Percentiles rank a stretch among this genome's conserved stretches.
These are phyloP conservation scores for Pyxicephalus adspersus DNA, from an alignment of 2,113 vertebrate genomes.

Conservation along the genomic window DNA sequence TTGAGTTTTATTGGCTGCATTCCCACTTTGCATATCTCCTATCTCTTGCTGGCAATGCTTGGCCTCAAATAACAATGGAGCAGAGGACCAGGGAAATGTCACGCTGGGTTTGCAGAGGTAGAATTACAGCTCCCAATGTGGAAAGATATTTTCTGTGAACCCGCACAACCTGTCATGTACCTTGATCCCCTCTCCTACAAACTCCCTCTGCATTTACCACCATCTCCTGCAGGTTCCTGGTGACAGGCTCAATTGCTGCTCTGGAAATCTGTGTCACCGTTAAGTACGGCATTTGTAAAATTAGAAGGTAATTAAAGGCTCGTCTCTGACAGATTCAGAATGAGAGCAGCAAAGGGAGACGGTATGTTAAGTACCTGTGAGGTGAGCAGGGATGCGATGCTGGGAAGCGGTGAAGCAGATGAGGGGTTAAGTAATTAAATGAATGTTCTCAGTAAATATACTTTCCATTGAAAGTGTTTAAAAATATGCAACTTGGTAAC, in stretches of 20 bases:
- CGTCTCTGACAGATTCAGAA: constrained; percentile 28
- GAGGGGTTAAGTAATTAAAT: not conserved
- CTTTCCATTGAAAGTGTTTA: no score
- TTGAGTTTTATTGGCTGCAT: no score
- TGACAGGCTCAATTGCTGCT: constrained; percentile 51
- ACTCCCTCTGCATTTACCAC: not conserved
- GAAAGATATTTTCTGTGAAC: not conserved
- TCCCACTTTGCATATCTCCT: no score
- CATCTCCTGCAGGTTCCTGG: not conserved
- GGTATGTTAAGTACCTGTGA: constrained; percentile 25
- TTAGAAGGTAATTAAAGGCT: constrained; percentile 52
- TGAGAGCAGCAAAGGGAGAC: not conserved
- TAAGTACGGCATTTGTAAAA: constrained; percentile 49
- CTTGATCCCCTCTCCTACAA: not conserved
- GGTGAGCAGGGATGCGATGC: not conserved
- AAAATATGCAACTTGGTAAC: no score
- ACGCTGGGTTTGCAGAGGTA: no score
- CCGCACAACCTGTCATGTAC: not conserved
- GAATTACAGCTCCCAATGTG: no score
- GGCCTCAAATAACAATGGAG: no score
- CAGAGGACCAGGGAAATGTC: no score
- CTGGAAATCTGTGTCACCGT: constrained; percentile 25
- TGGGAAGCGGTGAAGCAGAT: not conserved
- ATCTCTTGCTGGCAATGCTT: no score
- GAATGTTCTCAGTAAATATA: no score